A percentile compares a stretch with the other conserved stretches of the same genome.
Conservation (phyloP, 2,888 invertebrate species). For the Eristalis pertinax region DNA sequence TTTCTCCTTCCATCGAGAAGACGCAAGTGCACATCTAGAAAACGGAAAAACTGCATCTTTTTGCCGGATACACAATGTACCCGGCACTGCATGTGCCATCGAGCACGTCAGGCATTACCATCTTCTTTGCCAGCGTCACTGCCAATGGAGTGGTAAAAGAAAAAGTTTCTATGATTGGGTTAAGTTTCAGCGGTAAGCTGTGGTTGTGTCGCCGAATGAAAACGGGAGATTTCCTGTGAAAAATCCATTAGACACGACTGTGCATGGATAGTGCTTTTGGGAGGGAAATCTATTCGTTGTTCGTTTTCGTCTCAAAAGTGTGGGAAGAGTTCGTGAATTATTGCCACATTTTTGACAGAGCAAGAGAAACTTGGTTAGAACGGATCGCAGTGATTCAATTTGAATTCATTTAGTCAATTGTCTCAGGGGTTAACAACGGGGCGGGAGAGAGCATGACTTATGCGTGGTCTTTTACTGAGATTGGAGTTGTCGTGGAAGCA, state of each 20-base stretch:
- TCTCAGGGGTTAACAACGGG: not conserved
- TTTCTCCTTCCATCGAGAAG: slow-evolving; percentile 56
- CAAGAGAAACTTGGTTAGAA: not conserved
- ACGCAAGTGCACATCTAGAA: slow-evolving; percentile 6
- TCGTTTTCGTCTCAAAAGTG: not conserved
- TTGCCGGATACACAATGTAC: not conserved
- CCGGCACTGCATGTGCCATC: not conserved
- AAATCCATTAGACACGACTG: slow-evolving; percentile 17
- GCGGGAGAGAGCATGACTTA: not conserved
- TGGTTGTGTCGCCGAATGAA: slow-evolving; percentile 17
- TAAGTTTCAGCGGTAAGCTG: slow-evolving; percentile 34
- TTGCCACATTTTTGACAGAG: not conserved
- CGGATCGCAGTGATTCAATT: not conserved
- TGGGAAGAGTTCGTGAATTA: slow-evolving; percentile 12
- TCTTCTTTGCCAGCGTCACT: not conserved
- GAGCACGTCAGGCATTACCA: slow-evolving; percentile 1
- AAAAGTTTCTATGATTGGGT: slow-evolving; percentile 36
- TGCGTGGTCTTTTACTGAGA: not conserved
- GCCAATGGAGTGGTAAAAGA: slow-evolving; percentile 10
- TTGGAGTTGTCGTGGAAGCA: not conserved
- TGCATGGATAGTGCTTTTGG: not conserved
- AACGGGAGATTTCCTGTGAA: slow-evolving; percentile 49
- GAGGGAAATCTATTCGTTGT: slow-evolving; percentile 4
- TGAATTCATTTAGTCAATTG: not conserved
- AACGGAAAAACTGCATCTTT: slow-evolving; percentile 27